phyloP scores from a whole-genome alignment of 2,888 invertebrate genomes.

The Rhimphoctona megacephalus region DNA sequence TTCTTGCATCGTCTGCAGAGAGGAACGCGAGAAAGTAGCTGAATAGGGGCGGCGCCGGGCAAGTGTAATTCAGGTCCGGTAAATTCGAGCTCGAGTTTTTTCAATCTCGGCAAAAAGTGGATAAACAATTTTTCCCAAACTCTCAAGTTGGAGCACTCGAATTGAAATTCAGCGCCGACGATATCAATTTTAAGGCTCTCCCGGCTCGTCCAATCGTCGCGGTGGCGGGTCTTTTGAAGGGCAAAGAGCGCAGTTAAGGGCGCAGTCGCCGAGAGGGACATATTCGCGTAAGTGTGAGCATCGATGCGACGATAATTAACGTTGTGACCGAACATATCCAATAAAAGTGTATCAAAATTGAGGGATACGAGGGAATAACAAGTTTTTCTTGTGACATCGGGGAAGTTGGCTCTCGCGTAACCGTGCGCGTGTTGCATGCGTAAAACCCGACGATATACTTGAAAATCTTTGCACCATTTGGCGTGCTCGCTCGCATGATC shows the following conservation, averaged over 20 bases:
- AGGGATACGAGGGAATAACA: slow-evolving; percentile 74
- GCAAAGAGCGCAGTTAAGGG: slow-evolving; percentile 88
- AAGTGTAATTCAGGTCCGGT: slow-evolving; percentile 89
- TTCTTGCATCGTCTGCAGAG: slow-evolving; percentile 77
- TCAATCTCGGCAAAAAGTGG: slow-evolving; percentile 87
- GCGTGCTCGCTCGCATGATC: slow-evolving; percentile 87
- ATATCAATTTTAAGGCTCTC: slow-evolving; percentile 85
- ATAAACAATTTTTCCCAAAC: slow-evolving; percentile 91
- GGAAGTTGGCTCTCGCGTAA: slow-evolving; percentile 86
- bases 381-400: slow-evolving; percentile 84
- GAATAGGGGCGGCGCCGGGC: slow-evolving; percentile 86
- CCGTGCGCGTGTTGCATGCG: slow-evolving; percentile 87
- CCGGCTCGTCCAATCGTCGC: slow-evolving; percentile 69
- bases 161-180: slow-evolving; percentile 90
- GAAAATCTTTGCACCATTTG: slow-evolving; percentile 88
- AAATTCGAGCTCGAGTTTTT: slow-evolving; percentile 87
- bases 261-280: slow-evolving; percentile 89
- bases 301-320: slow-evolving; percentile 85
- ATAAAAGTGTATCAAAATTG: slow-evolving; percentile 86
- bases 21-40: slow-evolving; percentile 86
- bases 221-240: slow-evolving; percentile 84
- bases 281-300: slow-evolving; percentile 87
- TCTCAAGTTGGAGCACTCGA: slow-evolving; percentile 89
- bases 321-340: slow-evolving; percentile 85
- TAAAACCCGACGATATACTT: slow-evolving; percentile 87